Conservation (phyloP, 2,797 vertebrate species). For the Rhodeus uyekii region DNA sequence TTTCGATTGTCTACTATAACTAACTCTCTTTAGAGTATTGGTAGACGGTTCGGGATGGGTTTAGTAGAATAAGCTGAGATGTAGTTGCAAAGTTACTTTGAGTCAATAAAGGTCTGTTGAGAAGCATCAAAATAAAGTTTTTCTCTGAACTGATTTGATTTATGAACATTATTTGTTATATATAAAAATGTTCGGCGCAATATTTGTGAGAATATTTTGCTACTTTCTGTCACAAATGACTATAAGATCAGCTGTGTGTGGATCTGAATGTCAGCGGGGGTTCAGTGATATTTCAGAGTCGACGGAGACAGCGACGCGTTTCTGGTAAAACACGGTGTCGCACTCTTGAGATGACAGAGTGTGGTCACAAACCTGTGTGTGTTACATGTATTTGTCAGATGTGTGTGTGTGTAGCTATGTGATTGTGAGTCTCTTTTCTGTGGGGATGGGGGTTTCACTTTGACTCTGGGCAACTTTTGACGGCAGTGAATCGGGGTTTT, state of each 20-base stretch:
- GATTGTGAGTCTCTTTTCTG: constrained; percentile 50
- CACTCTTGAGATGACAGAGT: constrained; percentile 68
- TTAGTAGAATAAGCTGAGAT: neutral
- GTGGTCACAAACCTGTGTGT: constrained; percentile 65
- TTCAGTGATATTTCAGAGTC: constrained; percentile 55
- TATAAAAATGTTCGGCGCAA: neutral
- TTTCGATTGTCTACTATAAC: neutral
- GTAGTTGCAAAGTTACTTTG: neutral
- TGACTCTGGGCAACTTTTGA: constrained; percentile 59
- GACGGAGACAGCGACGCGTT: constrained; percentile 56
- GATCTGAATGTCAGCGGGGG: constrained; percentile 46
- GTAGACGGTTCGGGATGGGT: neutral
- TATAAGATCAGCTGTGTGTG: constrained; percentile 32
- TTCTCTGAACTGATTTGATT: neutral
- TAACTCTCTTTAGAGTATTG: neutral
- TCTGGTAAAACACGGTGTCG: constrained; percentile 71
- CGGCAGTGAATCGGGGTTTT: constrained; percentile 57
- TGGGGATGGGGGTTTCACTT: constrained; percentile 59
- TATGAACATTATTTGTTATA: neutral
- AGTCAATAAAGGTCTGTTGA: neutral
- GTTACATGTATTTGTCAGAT: constrained; percentile 46
- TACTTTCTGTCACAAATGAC: neutral
- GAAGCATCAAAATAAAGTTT: neutral
- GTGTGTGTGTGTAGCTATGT: constrained; percentile 29
- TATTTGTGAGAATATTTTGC: neutral